Conservation (phyloP, 2,888 invertebrate genomes). For the Troides aeacus region DNA sequence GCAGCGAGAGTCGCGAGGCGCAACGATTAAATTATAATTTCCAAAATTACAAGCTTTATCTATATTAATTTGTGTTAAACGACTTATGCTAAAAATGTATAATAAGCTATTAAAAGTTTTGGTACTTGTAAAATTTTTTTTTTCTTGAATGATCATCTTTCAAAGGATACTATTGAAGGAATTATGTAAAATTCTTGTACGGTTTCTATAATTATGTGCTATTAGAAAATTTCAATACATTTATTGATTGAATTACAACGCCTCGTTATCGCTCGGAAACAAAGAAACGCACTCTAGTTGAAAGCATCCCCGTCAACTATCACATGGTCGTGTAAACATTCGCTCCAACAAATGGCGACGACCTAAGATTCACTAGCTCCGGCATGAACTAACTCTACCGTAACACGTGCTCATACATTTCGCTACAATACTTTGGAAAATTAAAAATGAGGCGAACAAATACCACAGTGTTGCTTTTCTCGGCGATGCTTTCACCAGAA, state of each 20-base stretch:
- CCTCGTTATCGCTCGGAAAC: slow-evolving; percentile 9
- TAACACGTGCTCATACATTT: slow-evolving; percentile 5
- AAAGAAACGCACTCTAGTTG: slow-evolving; percentile 15
- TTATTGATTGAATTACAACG: background rate
- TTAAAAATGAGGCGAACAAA: background rate
- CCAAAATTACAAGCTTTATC: background rate
- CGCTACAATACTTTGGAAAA: slow-evolving; percentile 4
- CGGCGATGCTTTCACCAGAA: slow-evolving; percentile 33
- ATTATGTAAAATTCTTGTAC: background rate
- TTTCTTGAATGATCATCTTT: no score
- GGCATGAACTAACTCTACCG: background rate
- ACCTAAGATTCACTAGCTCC: slow-evolving; percentile 2
- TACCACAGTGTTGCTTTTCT: background rate
- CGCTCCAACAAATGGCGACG: slow-evolving; percentile 1
- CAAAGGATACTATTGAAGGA: no score
- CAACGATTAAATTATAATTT: background rate
- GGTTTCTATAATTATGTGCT: background rate
- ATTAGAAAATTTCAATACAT: background rate
- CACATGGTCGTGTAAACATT: slow-evolving; percentile 11
- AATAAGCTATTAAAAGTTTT: no score
- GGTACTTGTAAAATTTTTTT: no score
- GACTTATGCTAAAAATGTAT: no score
- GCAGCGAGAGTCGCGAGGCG: background rate
- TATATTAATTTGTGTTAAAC: background rate
- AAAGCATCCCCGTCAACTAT: slow-evolving; percentile 25